phyloP scores from a whole-genome alignment of 2,888 invertebrate species.

The Drosophila anomalata region DNA sequence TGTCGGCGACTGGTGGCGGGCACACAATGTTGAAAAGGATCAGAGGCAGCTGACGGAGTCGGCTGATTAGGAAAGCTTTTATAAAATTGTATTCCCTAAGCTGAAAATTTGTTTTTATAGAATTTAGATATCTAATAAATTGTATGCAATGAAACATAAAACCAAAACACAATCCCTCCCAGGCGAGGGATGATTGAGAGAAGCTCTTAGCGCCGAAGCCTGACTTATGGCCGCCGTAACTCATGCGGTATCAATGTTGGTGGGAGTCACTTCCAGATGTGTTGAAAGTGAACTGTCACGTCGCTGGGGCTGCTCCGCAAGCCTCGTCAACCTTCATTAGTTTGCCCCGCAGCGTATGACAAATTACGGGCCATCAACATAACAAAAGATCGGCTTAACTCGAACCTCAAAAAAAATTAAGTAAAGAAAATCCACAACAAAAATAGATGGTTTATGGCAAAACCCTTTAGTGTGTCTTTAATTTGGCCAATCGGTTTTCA shows the following conservation, averaged over 20 bases:
- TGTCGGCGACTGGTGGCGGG: slow-evolving; percentile 72
- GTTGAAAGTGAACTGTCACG: slow-evolving; percentile 58
- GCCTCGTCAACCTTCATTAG: slow-evolving; percentile 54
- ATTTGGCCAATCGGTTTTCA: slow-evolving; percentile 61
- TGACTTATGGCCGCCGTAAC: slow-evolving; percentile 29
- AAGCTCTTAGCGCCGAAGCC: background rate
- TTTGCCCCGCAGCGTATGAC: slow-evolving; percentile 47
- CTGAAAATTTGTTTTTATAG: slow-evolving; percentile 20
- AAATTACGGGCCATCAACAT: slow-evolving; percentile 61
- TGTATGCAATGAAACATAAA: slow-evolving; percentile 18
- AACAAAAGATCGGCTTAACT: slow-evolving; percentile 61
- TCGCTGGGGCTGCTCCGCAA: slow-evolving; percentile 32
- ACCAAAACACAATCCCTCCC: background rate
- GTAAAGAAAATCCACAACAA: slow-evolving; percentile 26
- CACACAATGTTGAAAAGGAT: slow-evolving; percentile 10
- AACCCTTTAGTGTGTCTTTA: slow-evolving; percentile 39
- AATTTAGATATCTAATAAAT: slow-evolving; percentile 24
- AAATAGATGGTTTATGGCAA: slow-evolving; percentile 14
- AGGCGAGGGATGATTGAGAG: slow-evolving; percentile 5
- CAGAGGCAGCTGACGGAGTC: background rate
- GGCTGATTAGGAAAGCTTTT: slow-evolving; percentile 1
- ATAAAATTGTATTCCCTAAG: slow-evolving; percentile 15
- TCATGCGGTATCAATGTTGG: slow-evolving; percentile 34
- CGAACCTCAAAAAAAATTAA: slow-evolving; percentile 16
- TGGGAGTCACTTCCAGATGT: slow-evolving; percentile 33